A percentile compares a stretch with the other conserved stretches of the same genome.
phyloP scores from a whole-genome alignment of 2,888 invertebrate species.

The Luperina nickerlii region DNA sequence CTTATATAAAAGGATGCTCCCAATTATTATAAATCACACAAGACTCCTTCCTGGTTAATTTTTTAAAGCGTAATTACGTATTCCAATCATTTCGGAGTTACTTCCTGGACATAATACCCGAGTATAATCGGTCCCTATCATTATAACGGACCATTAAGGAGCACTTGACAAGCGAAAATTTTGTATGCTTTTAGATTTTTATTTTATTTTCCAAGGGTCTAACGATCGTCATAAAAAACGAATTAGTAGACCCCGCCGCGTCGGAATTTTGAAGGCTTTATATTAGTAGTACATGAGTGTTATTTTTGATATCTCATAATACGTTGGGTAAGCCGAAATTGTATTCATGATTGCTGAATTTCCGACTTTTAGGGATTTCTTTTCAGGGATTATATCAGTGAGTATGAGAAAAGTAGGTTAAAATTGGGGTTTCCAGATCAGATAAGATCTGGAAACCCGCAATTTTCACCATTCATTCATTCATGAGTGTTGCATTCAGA shows the following conservation, averaged over 20 bases:
- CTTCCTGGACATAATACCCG: slow-evolving; percentile 59
- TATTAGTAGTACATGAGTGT: slow-evolving; percentile 71
- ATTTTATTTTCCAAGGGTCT: slow-evolving; percentile 76
- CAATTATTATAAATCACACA: slow-evolving; percentile 29
- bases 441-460: too few species aligned
- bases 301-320: slow-evolving; percentile 67
- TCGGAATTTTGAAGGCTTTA: slow-evolving; percentile 67
- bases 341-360: slow-evolving; percentile 49
- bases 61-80: slow-evolving; percentile 40
- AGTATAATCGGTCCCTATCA: slow-evolving; percentile 65
- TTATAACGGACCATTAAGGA: slow-evolving; percentile 64
- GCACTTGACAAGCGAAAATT: slow-evolving; percentile 75
- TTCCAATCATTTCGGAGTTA: slow-evolving; percentile 53
- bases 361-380: background rate
- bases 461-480: too few species aligned
- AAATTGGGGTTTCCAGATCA: too few species aligned
- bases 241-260: slow-evolving; percentile 78
- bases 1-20: slow-evolving; percentile 10
- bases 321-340: slow-evolving; percentile 45
- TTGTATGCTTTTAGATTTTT: slow-evolving; percentile 72
- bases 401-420: too few species aligned
- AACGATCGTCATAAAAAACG: slow-evolving; percentile 84
- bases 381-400: background rate
- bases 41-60: slow-evolving; percentile 15
- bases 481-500: too few species aligned